Base-by-base conservation (phyloP, 2,888 invertebrate genomes). In the Synanthedon andrenaeformis region DNA sequence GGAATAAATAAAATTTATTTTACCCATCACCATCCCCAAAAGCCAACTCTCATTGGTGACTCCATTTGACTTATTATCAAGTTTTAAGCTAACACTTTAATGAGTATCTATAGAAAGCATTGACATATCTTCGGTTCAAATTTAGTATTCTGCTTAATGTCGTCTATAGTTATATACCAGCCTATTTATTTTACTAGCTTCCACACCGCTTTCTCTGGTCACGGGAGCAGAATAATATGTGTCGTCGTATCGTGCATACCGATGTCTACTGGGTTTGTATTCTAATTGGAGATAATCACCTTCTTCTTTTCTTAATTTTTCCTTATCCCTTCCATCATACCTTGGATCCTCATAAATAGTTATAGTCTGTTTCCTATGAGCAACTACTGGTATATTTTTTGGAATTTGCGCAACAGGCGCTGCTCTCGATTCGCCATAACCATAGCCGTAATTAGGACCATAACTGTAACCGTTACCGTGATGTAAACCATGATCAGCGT, bases 301-400 rank as follows among this genome's bases (percentile, higher is more conserved):
- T 58, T 82, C 79, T 56, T 84, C 80, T 53, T 75, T 71, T 54
- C 79, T 73, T 48, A 82, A 60, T 58, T 82, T 76, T 1, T 82
- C 83, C 51, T 76, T 76, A 58, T 80, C 78, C 41, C 77, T 79
- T 0, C 82, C 84, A 50, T 76, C 70, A 57, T 88, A 85, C 58
- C 88, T 73, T 6, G 88, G 88, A 62, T 88, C 88, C 66, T 88
- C 88, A 55, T 88, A 88, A 54, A 88, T 88, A 3, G 88, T 88
- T 55, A 88, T 88, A 12, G 88, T 88, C 62, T 88, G 87, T 58
- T 85, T 82, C 48, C 86, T 74, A 52, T 79, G 82, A 2, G 86
- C 82, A 13, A 86, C 80, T 1, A 84, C 76, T 5, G 87, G 85
- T 3, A 74, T 71, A 53, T 80, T 74, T 54, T 69, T 69, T 8